Evolutionary conservation across 2,888 invertebrate species (phyloP).

Genomic region (Rosalia funebris): DNA sequence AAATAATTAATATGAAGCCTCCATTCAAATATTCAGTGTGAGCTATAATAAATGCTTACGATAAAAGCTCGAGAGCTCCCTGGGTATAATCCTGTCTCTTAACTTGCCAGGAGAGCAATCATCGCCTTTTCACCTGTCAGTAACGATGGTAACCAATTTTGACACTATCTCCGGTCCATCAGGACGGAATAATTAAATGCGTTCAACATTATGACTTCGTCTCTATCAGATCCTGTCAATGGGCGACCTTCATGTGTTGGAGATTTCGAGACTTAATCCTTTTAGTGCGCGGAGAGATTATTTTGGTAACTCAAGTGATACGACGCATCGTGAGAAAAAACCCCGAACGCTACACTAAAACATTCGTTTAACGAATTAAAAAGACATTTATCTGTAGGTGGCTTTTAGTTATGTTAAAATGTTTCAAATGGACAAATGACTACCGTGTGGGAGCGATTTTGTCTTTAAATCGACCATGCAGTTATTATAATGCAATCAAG

Average conservation of each 20-base stretch:
- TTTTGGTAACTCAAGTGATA: constrained; percentile 3
- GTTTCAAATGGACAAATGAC: constrained; percentile 52
- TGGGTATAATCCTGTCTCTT: constrained; percentile 9
- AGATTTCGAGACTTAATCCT: constrained; percentile 14
- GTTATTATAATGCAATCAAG: constrained; percentile 57
- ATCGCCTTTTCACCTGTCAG: constrained; percentile 51
- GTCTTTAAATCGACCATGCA: constrained; percentile 44
- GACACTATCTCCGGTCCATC: constrained; percentile 50
- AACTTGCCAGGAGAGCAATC: constrained; percentile 37
- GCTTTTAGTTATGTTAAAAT: constrained; percentile 50
- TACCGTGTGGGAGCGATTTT: constrained; percentile 52
- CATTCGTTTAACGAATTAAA: constrained; percentile 52
- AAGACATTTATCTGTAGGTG: constrained; percentile 55
- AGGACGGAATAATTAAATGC: constrained; percentile 51
- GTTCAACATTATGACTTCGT: constrained; percentile 46
- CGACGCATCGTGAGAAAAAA: constrained; percentile 31
- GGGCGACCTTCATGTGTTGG: constrained; percentile 31
- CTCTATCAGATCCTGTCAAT: constrained; percentile 41
- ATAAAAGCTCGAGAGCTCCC: too few species aligned
- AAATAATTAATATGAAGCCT: too few species aligned
- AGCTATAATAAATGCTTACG: too few species aligned
- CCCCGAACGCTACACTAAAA: too few species aligned
- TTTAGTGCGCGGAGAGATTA: constrained; percentile 12
- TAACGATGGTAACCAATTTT: constrained; percentile 46
- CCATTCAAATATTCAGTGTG: too few species aligned